Conservation (phyloP, 2,888 invertebrate genomes). For the Fragum whitleyi region DNA sequence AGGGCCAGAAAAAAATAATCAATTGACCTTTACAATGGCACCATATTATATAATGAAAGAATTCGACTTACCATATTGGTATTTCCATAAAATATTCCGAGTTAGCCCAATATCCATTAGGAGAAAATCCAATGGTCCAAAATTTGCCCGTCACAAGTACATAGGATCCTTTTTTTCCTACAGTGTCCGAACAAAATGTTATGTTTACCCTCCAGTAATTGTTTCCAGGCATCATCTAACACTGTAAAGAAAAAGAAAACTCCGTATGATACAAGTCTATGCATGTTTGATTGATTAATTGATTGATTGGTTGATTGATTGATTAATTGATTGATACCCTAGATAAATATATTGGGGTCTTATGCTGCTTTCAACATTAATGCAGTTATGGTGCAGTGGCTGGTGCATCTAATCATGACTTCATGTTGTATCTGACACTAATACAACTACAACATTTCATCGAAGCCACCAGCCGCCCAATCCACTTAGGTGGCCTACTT, state of each 20-base stretch:
- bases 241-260: slow-evolving; percentile 19
- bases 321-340: no score
- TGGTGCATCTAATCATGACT: no score
- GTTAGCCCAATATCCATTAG: slow-evolving; percentile 23
- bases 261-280: slow-evolving; percentile 6
- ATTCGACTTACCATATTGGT: slow-evolving; percentile 21
- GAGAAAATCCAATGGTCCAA: slow-evolving; percentile 15
- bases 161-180: slow-evolving; percentile 5
- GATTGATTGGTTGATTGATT: no score
- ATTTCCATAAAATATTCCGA: slow-evolving; percentile 22
- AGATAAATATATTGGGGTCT: no score
- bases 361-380: no score
- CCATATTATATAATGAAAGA: slow-evolving; percentile 1
- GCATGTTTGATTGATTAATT: no score
- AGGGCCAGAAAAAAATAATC: not conserved
- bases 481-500: no score
- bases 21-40: not conserved
- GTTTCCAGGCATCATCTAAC: not conserved
- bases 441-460: no score
- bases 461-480: no score
- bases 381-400: no score
- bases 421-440: no score
- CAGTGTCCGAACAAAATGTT: not conserved
- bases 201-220: not conserved
- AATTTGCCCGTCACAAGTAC: not conserved